phyloP scores from a whole-genome alignment of 2,888 invertebrate genomes.

The Epistrophe eligans region DNA sequence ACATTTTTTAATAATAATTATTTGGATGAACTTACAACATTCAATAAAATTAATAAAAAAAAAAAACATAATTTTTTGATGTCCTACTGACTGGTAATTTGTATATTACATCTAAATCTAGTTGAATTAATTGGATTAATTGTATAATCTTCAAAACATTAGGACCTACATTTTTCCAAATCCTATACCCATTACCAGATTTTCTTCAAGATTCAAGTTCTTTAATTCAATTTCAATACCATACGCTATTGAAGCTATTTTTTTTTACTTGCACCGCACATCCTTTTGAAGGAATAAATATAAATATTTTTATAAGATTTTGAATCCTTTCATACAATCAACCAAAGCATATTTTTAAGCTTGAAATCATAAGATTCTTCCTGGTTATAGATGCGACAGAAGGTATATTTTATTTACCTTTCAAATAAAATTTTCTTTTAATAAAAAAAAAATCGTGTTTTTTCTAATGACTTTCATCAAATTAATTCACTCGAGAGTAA shows the following conservation, averaged over 20 bases:
- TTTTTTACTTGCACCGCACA: neutral
- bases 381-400: neutral
- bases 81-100: too few relatives aligned
- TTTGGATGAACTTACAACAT: too few relatives aligned
- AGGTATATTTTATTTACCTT: neutral
- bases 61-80: too few relatives aligned
- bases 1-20: too few relatives aligned
- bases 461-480: conserved; percentile 53
- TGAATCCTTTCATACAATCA: neutral
- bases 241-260: neutral
- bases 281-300: neutral
- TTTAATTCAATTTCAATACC: neutral
- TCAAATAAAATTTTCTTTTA: conserved; percentile 17
- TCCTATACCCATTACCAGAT: too few relatives aligned
- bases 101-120: too few relatives aligned
- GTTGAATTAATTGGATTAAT: too few relatives aligned
- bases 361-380: conserved; percentile 1
- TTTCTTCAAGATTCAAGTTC: neutral
- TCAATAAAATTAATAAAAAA: too few relatives aligned
- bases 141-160: too few relatives aligned
- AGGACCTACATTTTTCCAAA: too few relatives aligned
- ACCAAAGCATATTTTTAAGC: conserved; percentile 20
- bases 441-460: neutral
- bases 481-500: conserved; percentile 65
- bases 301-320: neutral